Base-by-base conservation (phyloP, 2,797 vertebrate species). In the Myotis planiceps region DNA sequence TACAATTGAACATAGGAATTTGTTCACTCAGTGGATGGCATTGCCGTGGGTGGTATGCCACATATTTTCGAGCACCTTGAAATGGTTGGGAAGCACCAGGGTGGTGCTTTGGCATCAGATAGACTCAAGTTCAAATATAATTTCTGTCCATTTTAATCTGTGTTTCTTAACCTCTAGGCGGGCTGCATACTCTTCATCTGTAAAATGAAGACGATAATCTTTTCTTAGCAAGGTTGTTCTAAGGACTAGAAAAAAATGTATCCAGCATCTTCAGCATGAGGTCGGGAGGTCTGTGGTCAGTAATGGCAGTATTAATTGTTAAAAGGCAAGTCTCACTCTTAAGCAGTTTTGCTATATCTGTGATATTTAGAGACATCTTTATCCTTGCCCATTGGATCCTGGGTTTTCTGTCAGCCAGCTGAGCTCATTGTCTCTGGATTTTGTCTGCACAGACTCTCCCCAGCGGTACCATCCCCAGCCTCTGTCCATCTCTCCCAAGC, bases 1-100 rank as follows among this genome's bases (percentile, higher is more conserved):
- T 0, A 6, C 6, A 5, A 39, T 39, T 47, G 39, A 66, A 42
- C 6, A 15, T 0, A 23, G 45, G 7, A 12, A 0, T 1, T n/a
- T 19, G 29, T 3, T n/a, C 2, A 21, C 16, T 39, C 18, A 3
- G 14, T 0, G 4, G 49, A 5, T 9, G 23, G 51, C 42, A 27
- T 2, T 19, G 23, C 25, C 47, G 6, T 13, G 18, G 9, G 15
- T 32, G 23, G 4, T 3, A 19, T n/a, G 19, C 27, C 65, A 0
- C 1, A 0, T 13, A 2, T 45, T 42, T 42, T 16, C 0, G 1
- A 83, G 68, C 5, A 3, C 8, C 23, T 29, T 29, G 0, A n/a
- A 4, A 1, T 13, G 23, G 6, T 23, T 39, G 42, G 37, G 45
- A 45, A 51, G 47, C 21, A n/a, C 68, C 16, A 1, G 0, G 1